Evolutionary conservation across 2,888 invertebrate species (phyloP), one percentile per base, ranked within the genome.

Genomic region (Disparrhopalites patrizii): DNA sequence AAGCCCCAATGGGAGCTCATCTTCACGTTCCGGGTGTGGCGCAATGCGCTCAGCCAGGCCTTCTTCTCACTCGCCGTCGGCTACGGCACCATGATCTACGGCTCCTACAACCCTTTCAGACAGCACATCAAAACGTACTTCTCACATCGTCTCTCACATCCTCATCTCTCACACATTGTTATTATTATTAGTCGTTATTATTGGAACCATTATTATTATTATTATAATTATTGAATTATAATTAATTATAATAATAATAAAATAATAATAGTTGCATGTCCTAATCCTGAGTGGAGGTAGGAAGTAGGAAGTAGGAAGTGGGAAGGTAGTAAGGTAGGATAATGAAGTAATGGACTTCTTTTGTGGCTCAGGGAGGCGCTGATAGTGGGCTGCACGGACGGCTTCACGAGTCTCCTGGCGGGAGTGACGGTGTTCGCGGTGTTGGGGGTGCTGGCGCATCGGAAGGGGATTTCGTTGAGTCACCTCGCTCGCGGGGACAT

Each of bases 1-100:
- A 86, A 84, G 62, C 91, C 92, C 0, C 84, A 90, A 70, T 93
- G 93, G 87, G 80, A 82, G 20, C 25, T 23, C n/a, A 8, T 57
- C n/a, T 8, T 23, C 5, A 5, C 18, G 0, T 38, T 38, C 28
- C 10, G 18, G 20, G 57, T 57, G 28, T 65, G 64, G 64, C 5
- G 10, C 1, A 30, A 25, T 27, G 64, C 64, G 4, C 18, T 65
- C 25, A 25, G 38, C 15, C 64, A 65, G 50, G 43, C 47, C 18
- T 57, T 65, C 36, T 65, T 65, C 23, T 65, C 64, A 4, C 36
- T 65, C 13, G 51, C 31, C 23, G 36, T 65, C 15, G 64, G 64
- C 15, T 65, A 65, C 38, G 64, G 64, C 1, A 47, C 28, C 13
- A 31, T 65, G 23, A 57, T 65, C 30, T 65, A 56, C 38, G 64